Evolutionary conservation across 1,140 invertebrate species (phyloP).

Genomic region (Eurosta solidaginis): DNA sequence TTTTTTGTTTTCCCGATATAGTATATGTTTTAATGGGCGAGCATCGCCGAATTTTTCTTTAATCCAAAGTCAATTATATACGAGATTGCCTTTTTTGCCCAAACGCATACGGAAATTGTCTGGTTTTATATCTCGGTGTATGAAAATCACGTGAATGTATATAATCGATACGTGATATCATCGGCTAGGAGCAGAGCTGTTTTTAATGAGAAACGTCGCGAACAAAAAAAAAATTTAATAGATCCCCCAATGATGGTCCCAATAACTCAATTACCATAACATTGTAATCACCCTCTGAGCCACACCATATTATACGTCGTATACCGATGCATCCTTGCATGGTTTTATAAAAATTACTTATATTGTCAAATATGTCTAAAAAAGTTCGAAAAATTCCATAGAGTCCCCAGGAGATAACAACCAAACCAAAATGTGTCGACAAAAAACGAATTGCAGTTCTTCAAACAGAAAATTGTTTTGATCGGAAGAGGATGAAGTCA

Average conservation of each 20-base stretch:
- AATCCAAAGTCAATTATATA: constrained; percentile 99
- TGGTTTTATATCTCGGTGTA: constrained; percentile 97
- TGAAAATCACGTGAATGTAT: constrained; percentile 97
- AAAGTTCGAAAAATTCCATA: not conserved
- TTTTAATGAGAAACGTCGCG: constrained; percentile 94
- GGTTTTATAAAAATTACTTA: constrained; percentile 98
- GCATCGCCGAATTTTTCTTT: constrained; percentile 97
- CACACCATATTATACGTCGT: constrained; percentile 97
- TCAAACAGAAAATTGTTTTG: constrained; percentile 36
- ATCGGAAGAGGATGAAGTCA: constrained; percentile 48
- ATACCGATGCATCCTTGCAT: constrained; percentile 98
- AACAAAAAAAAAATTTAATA: constrained; percentile 99
- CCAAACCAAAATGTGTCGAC: not conserved
- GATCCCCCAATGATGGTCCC: constrained; percentile 96
- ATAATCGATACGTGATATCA: constrained; percentile 96
- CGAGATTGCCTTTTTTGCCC: constrained; percentile 91
- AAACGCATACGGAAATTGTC: constrained; percentile 99
- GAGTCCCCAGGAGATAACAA: not conserved
- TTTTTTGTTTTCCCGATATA: constrained; percentile 99
- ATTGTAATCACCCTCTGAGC: constrained; percentile 96
- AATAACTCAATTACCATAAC: constrained; percentile 99
- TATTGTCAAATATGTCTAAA: too few species aligned
- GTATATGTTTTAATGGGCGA: constrained; percentile 91
- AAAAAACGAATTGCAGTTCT: not conserved
- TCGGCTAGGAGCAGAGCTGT: constrained; percentile 97